Conservation (phyloP, 2,113 vertebrate species). For the Ciconia maguari region DNA sequence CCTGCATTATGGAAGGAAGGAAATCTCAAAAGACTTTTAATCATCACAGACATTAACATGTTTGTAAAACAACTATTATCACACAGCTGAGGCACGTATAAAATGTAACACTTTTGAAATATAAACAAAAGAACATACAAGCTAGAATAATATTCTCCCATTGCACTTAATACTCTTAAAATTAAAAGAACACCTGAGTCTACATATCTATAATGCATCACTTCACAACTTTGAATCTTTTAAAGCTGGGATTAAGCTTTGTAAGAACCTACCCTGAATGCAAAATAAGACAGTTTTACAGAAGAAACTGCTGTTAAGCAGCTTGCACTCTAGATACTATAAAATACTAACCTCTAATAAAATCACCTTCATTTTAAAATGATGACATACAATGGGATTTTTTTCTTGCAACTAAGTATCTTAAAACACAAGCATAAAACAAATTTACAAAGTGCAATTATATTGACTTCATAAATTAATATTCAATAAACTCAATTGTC, state of each 20-base stretch:
- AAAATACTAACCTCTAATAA: constrained; percentile 18
- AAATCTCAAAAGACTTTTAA: constrained; percentile 47
- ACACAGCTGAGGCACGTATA: not conserved
- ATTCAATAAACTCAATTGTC: constrained; percentile 41
- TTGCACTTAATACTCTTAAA: constrained; percentile 26
- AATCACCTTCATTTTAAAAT: constrained; percentile 10
- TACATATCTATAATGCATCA: constrained; percentile 33
- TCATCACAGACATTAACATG: constrained; percentile 26
- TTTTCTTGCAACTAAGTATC: not conserved
- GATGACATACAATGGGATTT: not conserved
- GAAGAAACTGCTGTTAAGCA: constrained; percentile 34
- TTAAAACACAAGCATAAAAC: constrained; percentile 20
- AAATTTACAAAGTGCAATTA: constrained; percentile 35
- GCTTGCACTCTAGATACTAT: not conserved
- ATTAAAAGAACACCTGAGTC: constrained; percentile 36
- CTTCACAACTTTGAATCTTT: constrained; percentile 35
- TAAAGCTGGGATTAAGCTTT: constrained; percentile 56
- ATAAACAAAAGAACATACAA: constrained; percentile 35
- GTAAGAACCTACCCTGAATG: constrained; percentile 23
- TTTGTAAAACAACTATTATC: not conserved
- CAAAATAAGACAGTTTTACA: constrained; percentile 24
- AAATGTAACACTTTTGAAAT: not conserved
- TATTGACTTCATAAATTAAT: constrained; percentile 45
- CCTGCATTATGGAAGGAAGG: constrained; percentile 1
- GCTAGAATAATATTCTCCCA: not conserved